Percentiles rank a stretch among this genome's conserved stretches.
Evolutionary conservation across 2,113 vertebrate species (phyloP).

Genomic region (Lepidothrix coronata): DNA sequence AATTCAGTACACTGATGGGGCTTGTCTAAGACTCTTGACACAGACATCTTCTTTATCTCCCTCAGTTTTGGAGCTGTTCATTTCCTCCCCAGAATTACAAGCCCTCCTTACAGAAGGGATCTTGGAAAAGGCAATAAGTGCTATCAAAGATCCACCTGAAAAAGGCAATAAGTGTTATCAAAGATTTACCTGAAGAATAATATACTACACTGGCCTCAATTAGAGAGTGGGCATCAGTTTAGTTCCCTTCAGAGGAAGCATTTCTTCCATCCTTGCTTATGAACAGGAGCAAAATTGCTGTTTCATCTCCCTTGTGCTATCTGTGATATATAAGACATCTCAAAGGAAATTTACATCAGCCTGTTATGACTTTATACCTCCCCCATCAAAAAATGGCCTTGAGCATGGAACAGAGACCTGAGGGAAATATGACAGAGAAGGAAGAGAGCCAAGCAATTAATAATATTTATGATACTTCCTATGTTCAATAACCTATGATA

Average conservation of each 20-base stretch:
- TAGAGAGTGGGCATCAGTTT: not conserved
- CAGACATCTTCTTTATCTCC: slow-evolving; percentile 8
- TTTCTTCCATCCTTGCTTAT: slow-evolving; percentile 15
- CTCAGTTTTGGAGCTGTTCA: not conserved
- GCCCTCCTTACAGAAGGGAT: not conserved
- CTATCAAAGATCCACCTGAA: slow-evolving; percentile 1
- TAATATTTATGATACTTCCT: slow-evolving; percentile 63
- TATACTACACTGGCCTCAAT: not conserved
- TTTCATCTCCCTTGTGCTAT: slow-evolving; percentile 30
- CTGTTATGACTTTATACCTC: slow-evolving; percentile 58
- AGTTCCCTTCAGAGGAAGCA: not conserved
- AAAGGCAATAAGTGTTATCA: slow-evolving; percentile 28
- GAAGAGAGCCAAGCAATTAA: slow-evolving; percentile 62
- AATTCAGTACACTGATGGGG: not conserved
- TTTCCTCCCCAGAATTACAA: slow-evolving; percentile 34
- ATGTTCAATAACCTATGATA: slow-evolving; percentile 27
- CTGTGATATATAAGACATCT: slow-evolving; percentile 58
- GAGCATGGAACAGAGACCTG: slow-evolving; percentile 53
- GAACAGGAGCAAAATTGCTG: slow-evolving; percentile 43
- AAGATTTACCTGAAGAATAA: slow-evolving; percentile 27
- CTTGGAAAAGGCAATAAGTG: slow-evolving; percentile 13
- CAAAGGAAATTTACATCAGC: slow-evolving; percentile 67
- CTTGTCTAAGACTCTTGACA: not conserved
- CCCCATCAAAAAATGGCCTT: slow-evolving; percentile 57
- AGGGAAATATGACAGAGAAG: slow-evolving; percentile 59